Base-by-base conservation (phyloP, 2,113 vertebrate genomes). In the Pachyramphus minor region DNA sequence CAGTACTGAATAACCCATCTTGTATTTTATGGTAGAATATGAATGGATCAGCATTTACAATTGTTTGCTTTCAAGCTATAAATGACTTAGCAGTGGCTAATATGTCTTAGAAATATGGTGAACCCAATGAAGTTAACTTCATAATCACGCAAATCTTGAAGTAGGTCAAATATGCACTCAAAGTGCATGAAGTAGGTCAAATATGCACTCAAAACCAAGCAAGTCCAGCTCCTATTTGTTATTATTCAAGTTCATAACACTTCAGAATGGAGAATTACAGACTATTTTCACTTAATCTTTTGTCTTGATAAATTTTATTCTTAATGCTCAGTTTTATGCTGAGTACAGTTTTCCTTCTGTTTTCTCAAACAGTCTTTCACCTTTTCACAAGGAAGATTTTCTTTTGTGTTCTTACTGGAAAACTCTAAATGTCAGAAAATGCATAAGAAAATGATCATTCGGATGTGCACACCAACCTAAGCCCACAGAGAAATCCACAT, bases 51-150 rank as follows among this genome's bases (percentile, higher is more conserved):
- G 79, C 76, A 95, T 96, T 97, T 93, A 97, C 72, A 3, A 95
- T 97, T 95, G 94, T 93, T 95, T 95, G 83, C 88, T 95, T 93
- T 86, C 86, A 55, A 92, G 60, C 68, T 93, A 95, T 90, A 96
- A 97, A 97, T 90, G 90, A 93, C 73, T 74, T 74, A 37, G 64
- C 68, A 59, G 23, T 17, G 53, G 83, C 73, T 75, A 84, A 60
- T 27, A 39, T 7, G 8, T n/a, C 59, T 81, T 81, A 84, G 68
- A 95, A 96, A 89, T 60, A 67, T 18, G 33, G 68, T 47, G 63
- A 92, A 59, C 21, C 12, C 50, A 80, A 77, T 1, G 27, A 88
- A 88, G 30, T 41, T 86, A 83, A 84, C 59, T 88, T 77, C 16
- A 67, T 33, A 71, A 88, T 44, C 39, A 15, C 9, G 63, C 72